Evolutionary conservation across 2,888 invertebrate genomes (phyloP).

Genomic region (Luperina nickerlii): DNA sequence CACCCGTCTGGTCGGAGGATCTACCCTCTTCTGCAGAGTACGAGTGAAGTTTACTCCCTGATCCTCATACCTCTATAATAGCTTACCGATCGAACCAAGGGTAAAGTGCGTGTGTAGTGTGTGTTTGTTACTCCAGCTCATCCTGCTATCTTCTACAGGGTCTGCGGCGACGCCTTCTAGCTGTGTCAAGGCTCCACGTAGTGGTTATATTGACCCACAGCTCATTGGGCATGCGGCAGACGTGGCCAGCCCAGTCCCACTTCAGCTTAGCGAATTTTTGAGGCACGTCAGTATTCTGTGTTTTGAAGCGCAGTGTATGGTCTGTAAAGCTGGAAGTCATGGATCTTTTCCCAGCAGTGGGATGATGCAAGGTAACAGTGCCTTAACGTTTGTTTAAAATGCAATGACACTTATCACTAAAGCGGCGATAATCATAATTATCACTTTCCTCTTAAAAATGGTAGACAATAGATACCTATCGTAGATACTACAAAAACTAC

Average conservation of each 20-base stretch:
- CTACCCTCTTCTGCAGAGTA: not conserved
- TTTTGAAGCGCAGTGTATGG: not conserved
- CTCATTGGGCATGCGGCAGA: not conserved
- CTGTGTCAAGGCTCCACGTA: not conserved
- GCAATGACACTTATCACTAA: not conserved
- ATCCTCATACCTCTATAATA: not conserved
- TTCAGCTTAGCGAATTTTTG: not conserved
- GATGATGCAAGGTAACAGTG: not conserved
- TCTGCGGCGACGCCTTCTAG: not conserved
- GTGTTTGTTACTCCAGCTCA: not conserved
- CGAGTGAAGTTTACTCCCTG: not conserved
- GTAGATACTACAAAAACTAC: not conserved
- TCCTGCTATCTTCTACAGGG: not conserved
- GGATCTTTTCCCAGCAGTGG: not conserved
- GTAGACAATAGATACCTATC: not conserved
- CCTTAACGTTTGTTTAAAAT: not conserved
- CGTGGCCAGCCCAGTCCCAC: not conserved
- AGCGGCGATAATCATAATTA: not conserved
- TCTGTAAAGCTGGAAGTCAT: not conserved
- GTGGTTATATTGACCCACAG: not conserved
- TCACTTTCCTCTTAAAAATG: not conserved
- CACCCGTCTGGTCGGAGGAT: not conserved
- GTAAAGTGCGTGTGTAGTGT: too few relatives aligned
- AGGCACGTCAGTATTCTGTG: not conserved
- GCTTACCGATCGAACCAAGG: not conserved